Evolutionary conservation across 2,888 invertebrate species (phyloP), one percentile per base, ranked within the genome.

Genomic region (Coleophora deauratella): DNA sequence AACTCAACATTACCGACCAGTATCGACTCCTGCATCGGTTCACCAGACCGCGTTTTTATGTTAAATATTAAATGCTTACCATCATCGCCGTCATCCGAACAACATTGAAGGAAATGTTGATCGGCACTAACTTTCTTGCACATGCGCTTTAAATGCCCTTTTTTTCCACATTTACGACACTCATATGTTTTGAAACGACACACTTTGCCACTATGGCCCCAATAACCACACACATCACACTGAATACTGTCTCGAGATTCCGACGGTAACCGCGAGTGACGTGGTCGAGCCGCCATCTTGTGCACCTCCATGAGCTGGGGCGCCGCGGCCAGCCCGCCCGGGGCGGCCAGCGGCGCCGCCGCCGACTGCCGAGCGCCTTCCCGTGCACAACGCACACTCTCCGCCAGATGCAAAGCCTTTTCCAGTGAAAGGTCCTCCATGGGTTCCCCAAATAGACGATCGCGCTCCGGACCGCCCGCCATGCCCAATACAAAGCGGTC

Each of bases 381-480:
- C 7, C 44, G 41, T 9, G n/a, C n/a, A n/a, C n/a, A n/a, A n/a
- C n/a, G n/a, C 46, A 45, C 27, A 27, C 36, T 37, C 14, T 44
- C 45, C 9, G 47, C 47, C 9, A 44, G 33, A 30, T 47, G 41
- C 27, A 49, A 30, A 2, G 46, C 49, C 13, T 41, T 47, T 10
- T 35, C 27, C 6, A 47, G 30, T 1, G 46, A 47, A 11, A 49
- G 27, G 12, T 41, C 35, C 1, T 9, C 12, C 9, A 40, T 11
- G 15, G 33, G 27, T 8, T 30, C 13, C 3, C 39, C 35, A 11
- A 43, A 43, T 8, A 43, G 35, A 7, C 33, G 33, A 11, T 43
- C 40, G 1, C 44, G 41, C 27, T 40, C 44, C 9, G 40, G 35
- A 3, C 44, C 44, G 9, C 11, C 12, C 7, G 10, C n/a, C 41